phyloP scores from a whole-genome alignment of 2,888 invertebrate species.

The Alloplasta piceator region DNA sequence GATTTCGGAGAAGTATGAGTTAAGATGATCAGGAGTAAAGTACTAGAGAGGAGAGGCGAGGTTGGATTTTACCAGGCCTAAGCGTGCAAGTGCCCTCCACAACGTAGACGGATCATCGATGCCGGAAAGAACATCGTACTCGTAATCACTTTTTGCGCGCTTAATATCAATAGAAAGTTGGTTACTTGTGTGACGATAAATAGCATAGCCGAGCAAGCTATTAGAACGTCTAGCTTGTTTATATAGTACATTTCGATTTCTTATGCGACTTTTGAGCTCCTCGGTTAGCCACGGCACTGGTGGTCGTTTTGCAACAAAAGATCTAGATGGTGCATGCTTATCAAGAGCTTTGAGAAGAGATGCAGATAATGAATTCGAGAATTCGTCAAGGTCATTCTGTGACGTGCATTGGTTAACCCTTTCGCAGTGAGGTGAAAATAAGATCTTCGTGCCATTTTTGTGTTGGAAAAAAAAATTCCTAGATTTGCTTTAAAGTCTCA shows the following conservation, averaged over 20 bases:
- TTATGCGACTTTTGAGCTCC: neutral
- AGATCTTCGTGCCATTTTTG: too few species aligned
- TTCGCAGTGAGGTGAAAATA: too few species aligned
- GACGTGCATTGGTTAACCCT: too few species aligned
- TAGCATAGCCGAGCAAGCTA: neutral
- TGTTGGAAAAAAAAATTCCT: too few species aligned
- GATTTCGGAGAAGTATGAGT: too few species aligned
- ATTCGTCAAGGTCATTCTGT: neutral
- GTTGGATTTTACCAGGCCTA: too few species aligned
- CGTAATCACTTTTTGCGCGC: neutral
- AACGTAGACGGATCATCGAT: too few species aligned
- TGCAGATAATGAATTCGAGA: neutral
- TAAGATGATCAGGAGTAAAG: too few species aligned
- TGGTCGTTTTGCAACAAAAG: neutral
- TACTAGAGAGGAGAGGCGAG: too few species aligned
- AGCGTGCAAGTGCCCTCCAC: too few species aligned
- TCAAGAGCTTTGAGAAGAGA: neutral
- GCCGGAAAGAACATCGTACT: too few species aligned
- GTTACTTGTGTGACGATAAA: neutral
- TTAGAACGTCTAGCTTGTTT: slow-evolving; percentile 1
- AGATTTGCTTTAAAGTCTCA: too few species aligned
- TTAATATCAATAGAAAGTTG: neutral
- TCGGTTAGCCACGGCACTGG: neutral
- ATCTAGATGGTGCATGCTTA: neutral
- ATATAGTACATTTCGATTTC: neutral